These are phyloP conservation scores for Falcaria lacertinaria DNA, from an alignment of 2,888 invertebrate species.

Conservation along the genomic window DNA sequence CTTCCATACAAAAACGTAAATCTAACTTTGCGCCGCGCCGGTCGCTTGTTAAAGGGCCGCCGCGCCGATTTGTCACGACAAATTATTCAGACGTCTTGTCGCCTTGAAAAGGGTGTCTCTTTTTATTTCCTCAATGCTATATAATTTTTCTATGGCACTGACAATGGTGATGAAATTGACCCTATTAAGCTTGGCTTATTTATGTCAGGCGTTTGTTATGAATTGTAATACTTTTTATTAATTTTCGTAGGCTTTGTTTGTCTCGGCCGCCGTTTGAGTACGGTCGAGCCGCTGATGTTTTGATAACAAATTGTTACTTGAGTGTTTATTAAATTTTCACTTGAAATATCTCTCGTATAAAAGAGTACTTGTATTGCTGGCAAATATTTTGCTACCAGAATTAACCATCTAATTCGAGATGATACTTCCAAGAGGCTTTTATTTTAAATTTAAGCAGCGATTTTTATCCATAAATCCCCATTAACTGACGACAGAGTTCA, in stretches of 20 bases:
- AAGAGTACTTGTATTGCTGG: background rate
- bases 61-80: slow-evolving; percentile 59
- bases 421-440: too few relatives aligned
- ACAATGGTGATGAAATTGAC: slow-evolving; percentile 31
- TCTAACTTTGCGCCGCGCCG: slow-evolving; percentile 34
- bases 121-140: slow-evolving; percentile 29
- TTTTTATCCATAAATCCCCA: too few relatives aligned
- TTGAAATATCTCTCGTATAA: background rate
- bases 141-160: slow-evolving; percentile 34
- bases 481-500: too few relatives aligned
- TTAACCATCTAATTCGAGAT: too few relatives aligned
- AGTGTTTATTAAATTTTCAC: slow-evolving; percentile 3
- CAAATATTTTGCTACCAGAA: too few relatives aligned
- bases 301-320: background rate
- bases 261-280: background rate
- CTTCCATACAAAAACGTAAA: slow-evolving; percentile 34
- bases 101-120: slow-evolving; percentile 51
- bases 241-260: background rate
- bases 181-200: slow-evolving; percentile 24
- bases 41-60: slow-evolving; percentile 53
- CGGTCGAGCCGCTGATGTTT: background rate
- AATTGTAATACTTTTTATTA: background rate
- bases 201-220: slow-evolving; percentile 1
- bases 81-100: slow-evolving; percentile 56
- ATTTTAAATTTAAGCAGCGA: too few relatives aligned